A percentile compares a stretch with the other conserved stretches of the same genome.
Evolutionary conservation across 2,113 vertebrate genomes (phyloP).

Genomic region (Rhinolophus sinicus): DNA sequence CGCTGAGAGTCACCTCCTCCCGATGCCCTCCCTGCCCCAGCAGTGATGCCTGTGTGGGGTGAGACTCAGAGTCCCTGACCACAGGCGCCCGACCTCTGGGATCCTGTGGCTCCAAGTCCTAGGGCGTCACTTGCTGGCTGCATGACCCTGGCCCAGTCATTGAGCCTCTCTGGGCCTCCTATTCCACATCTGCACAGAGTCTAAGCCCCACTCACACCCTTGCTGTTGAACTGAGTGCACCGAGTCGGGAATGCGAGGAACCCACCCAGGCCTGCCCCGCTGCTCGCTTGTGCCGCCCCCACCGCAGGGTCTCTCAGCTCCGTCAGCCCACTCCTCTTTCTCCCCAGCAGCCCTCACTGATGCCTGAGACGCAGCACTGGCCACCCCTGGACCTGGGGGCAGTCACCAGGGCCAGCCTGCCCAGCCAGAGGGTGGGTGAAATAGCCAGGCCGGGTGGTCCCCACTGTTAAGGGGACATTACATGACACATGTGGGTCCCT

Average conservation of each 20-base stretch:
- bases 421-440: too few relatives aligned
- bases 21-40: accelerated
- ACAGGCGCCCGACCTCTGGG: accelerated
- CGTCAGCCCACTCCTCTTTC: accelerated
- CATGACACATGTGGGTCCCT: accelerated
- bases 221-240: not conserved
- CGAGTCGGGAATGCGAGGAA: not conserved
- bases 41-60: accelerated
- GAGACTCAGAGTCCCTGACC: not conserved
- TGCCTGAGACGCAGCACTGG: not conserved
- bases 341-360: accelerated
- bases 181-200: not conserved
- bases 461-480: accelerated
- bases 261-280: too few relatives aligned
- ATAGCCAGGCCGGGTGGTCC: not conserved
- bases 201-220: accelerated
- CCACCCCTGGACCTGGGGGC: not conserved
- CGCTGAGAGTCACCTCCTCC: accelerated
- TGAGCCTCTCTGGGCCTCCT: not conserved
- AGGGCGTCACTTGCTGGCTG: not conserved
- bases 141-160: not conserved
- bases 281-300: accelerated
- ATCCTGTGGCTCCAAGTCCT: not conserved
- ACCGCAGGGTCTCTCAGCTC: accelerated
- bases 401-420: not conserved